Percentiles rank a stretch among this genome's conserved stretches.
phyloP scores from a whole-genome alignment of 1,140 invertebrate species.

The Penaeus chinensis region DNA sequence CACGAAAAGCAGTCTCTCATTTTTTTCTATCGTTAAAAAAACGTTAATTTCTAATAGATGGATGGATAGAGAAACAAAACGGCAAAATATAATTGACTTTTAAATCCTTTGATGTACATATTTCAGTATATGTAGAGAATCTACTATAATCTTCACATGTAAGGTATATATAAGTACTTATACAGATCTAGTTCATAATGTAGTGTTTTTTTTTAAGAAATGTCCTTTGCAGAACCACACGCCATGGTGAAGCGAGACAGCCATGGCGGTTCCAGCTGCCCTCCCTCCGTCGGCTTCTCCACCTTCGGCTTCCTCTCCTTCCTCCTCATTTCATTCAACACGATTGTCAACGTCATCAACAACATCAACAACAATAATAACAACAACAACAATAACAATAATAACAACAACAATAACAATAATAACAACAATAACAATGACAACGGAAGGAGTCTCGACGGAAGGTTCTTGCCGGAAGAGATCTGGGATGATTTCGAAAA shows the following conservation, averaged over 20 bases:
- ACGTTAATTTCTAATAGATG: no score
- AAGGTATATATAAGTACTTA: no score
- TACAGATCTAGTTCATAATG: no score
- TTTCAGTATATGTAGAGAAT: no score
- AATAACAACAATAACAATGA: constrained; percentile 52
- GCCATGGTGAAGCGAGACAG: constrained; percentile 80
- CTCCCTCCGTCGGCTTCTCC: constrained; percentile 94
- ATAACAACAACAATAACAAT: constrained; percentile 49
- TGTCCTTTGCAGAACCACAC: not conserved
- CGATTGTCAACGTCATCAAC: constrained; percentile 72
- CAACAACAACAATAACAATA: constrained; percentile 55
- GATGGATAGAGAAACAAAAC: no score
- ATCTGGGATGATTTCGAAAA: not conserved
- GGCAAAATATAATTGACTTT: no score
- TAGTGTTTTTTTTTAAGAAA: no score
- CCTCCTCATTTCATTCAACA: constrained; percentile 90
- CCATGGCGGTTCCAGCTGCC: constrained; percentile 97
- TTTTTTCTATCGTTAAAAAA: no score
- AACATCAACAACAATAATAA: constrained; percentile 49
- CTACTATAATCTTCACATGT: no score
- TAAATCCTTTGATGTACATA: no score
- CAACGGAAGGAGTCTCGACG: constrained; percentile 76
- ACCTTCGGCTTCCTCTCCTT: constrained; percentile 81
- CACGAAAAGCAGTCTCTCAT: no score
- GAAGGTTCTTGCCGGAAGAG: constrained; percentile 26